Base-by-base conservation (phyloP, 1,140 invertebrate genomes). In the Bombus confusus region DNA sequence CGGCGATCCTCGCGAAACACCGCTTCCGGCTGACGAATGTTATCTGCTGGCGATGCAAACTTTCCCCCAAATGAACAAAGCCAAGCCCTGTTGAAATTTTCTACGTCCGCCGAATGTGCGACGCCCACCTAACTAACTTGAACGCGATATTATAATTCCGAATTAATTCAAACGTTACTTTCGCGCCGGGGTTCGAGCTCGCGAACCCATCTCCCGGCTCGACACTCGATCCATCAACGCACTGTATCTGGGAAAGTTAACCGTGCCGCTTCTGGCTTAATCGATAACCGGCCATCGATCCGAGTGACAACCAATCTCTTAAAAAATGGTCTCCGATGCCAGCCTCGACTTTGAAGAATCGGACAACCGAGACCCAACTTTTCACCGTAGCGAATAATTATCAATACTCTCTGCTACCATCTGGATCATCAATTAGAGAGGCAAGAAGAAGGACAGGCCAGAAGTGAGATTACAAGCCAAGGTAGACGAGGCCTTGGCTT, bases 211-310 rank as follows among this genome's bases (percentile, higher is more conserved):
- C 13, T 47, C 22, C 37, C 12, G 18, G 6, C 15, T 15, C 28
- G 39, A 59, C 47, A 22, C 52, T 52, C 83, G 76, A 85, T 85
- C 76, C 77, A 80, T 85, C 83, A 85, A 79, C 34, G 22, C 15
- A 8, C 39, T 5, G 10, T 9, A 3, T 39, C 34, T 47, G 12
- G 22, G 28, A 37, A 80, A 80, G 52, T 80, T 64, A 22, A 37
- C 75, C 28, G 22, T 15, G 9, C 4, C 41, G 39, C 47, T 22
- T 12, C 13, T 22, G 9, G 52, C 57, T 69, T 59, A 57, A 84
- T 84, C 82, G 52, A 83, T 78, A 78, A 68, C 82, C 39, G n/a
- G 34, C 74, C 12, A 47, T 66, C 74, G 52, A 77, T 78, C 34
- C 47, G 31, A 3, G 6, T 28, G 64, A 69, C 52, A 37, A 69